Base-by-base conservation (phyloP, 2,888 invertebrate species). In the Agrotis clavis region DNA sequence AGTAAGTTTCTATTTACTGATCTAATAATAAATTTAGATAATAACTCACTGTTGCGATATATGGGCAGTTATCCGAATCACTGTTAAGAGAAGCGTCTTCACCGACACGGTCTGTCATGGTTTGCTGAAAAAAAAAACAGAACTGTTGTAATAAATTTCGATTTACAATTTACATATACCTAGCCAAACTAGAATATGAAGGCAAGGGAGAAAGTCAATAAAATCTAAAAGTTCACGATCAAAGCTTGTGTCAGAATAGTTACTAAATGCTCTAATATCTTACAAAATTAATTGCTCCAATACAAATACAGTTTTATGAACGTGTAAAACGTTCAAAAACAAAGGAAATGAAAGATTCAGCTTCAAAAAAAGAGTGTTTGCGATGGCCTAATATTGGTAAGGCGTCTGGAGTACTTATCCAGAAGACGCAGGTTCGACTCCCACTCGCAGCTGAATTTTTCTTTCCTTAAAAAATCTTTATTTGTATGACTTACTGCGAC, bases 61-160 rank as follows among this genome's bases (percentile, higher is more conserved):
- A 69, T 14, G 79, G 79, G 18, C 79, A 80, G 50, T 80, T 80
- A 47, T 80, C 63, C 79, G 72, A 76, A 47, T 80, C 79, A 0
- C 4, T 19, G 3, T 51, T 19, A 2, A 60, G 66, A 6, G 81
- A 80, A 19, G 76, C 54, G 3, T 2, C 21, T 1, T 25, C 25
- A 13, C 66, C 79, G 6, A 21, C 18, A 2, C 79, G 35, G 16
- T 80, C 77, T 19, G 18, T 72, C 11, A 80, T 14, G 21, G 16
- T 64, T 66, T 80, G 57, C 79, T 77, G 9, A 41, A 71, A 64
- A 59, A 47, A 54, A 68, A 13, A 60, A 21, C 16, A 9, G 0
- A 45, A 47, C 16, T n/a, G 9, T 61, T 48, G 68, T 16, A 16
- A 63, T n/a, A 5, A 21, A 19, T 30, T 4, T 25, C 5, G 2